Conservation (phyloP, 2,888 invertebrate species). For the Leptodirus hochenwartii region DNA sequence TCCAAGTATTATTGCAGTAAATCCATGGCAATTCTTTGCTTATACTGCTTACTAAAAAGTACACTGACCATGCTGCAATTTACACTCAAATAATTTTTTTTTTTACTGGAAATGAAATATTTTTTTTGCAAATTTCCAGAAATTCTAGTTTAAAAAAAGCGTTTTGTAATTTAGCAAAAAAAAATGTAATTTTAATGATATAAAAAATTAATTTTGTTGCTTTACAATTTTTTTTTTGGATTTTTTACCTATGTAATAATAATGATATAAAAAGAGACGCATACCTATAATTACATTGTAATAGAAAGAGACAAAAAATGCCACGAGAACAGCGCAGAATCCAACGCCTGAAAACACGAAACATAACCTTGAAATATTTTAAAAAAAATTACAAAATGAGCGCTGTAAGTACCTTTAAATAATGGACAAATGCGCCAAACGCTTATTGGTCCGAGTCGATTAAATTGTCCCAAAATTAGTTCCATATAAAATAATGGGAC, state of each 20-base stretch:
- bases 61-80: slow-evolving; percentile 61
- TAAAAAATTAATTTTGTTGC: no score
- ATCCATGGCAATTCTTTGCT: slow-evolving; percentile 59
- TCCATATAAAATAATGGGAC: slow-evolving; percentile 67
- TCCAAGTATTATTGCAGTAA: slow-evolving; percentile 67
- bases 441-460: slow-evolving; percentile 56
- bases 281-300: slow-evolving; percentile 71
- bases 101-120: no score
- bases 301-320: slow-evolving; percentile 65
- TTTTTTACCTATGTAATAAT: not conserved
- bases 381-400: not conserved
- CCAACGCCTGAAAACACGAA: slow-evolving; percentile 42
- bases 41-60: slow-evolving; percentile 58
- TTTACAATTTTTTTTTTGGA: no score
- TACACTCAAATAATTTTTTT: no score
- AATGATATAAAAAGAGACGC: slow-evolving; percentile 14
- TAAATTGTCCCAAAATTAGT: slow-evolving; percentile 57
- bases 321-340: slow-evolving; percentile 61
- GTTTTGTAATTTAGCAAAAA: no score
- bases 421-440: slow-evolving; percentile 71
- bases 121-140: no score
- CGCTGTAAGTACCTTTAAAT: slow-evolving; percentile 49
- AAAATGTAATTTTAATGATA: no score
- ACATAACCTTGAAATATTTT: not conserved
- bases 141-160: no score